Conservation (phyloP, 2,113 vertebrate species). For the Callithrix jacchus region DNA sequence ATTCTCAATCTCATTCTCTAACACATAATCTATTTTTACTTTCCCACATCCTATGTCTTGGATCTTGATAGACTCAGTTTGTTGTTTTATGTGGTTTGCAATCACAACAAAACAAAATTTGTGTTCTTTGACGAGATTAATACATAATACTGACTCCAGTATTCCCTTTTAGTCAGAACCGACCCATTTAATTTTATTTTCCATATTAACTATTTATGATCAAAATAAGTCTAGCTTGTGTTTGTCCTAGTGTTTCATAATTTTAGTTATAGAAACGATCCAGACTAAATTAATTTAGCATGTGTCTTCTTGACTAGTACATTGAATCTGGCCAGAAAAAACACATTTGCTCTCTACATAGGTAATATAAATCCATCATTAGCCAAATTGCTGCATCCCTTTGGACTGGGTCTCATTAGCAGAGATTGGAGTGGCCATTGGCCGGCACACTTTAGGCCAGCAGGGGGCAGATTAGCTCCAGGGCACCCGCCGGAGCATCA, state of each 20-base stretch:
- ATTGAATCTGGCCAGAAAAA: neutral
- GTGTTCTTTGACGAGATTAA: neutral
- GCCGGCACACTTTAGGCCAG: neutral
- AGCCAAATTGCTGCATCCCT: neutral
- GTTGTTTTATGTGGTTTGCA: neutral
- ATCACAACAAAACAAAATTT: neutral
- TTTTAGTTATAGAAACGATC: neutral
- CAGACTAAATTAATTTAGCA: neutral
- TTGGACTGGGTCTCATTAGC: neutral
- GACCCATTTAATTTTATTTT: neutral
- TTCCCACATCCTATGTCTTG: neutral
- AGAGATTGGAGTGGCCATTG: neutral
- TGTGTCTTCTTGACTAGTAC: neutral
- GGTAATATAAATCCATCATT: neutral
- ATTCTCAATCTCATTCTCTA: neutral
- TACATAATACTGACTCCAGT: neutral
- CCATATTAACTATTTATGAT: neutral
- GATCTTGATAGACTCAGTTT: neutral
- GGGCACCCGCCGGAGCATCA: rapidly evolving
- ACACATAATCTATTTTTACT: neutral
- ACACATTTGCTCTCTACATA: neutral
- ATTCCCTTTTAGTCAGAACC: neutral
- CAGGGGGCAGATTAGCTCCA: conserved; percentile 27
- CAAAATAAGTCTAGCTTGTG: neutral
- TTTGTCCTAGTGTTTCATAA: neutral